A percentile compares a stretch with the other conserved stretches of the same genome.
Conservation (phyloP, 1,140 invertebrate genomes). For the Nylanderia fulva region DNA sequence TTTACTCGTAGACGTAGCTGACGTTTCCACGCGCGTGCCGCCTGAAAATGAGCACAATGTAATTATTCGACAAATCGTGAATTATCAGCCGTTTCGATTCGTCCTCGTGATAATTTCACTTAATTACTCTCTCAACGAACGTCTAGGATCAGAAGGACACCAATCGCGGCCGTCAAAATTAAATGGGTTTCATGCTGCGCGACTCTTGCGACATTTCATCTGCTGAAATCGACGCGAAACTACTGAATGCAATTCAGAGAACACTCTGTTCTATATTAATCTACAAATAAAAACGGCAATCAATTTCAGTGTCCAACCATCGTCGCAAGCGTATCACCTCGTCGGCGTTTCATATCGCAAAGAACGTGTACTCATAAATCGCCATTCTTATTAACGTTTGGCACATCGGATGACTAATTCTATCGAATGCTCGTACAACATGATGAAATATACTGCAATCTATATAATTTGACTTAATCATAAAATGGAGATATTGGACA, state of each 20-base stretch:
- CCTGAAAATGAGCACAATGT: slow-evolving; percentile 60
- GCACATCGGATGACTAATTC: neutral
- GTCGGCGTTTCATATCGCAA: slow-evolving; percentile 32
- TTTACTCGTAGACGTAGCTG: slow-evolving; percentile 31
- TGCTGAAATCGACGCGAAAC: neutral
- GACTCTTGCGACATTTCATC: slow-evolving; percentile 18
- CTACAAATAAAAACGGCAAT: neutral
- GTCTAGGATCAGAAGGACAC: slow-evolving; percentile 68
- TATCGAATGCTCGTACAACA: neutral
- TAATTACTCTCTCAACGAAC: slow-evolving; percentile 76
- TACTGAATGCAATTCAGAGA: slow-evolving; percentile 10
- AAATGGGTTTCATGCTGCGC: slow-evolving; percentile 14
- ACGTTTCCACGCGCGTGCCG: neutral
- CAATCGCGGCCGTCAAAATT: slow-evolving; percentile 29
- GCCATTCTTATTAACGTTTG: slow-evolving; percentile 33
- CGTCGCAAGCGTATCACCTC: neutral
- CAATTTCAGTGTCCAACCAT: slow-evolving; percentile 19
- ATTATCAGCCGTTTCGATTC: neutral
- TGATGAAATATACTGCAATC: neutral
- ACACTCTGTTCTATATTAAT: slow-evolving; percentile 30
- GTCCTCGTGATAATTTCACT: slow-evolving; percentile 30
- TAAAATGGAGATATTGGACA: neutral
- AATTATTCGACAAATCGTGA: slow-evolving; percentile 19
- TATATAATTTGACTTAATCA: neutral
- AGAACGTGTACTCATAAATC: slow-evolving; percentile 20